These are phyloP conservation scores for Pollenia amentaria DNA, from an alignment of 2,888 invertebrate species.

Conservation along the genomic window DNA sequence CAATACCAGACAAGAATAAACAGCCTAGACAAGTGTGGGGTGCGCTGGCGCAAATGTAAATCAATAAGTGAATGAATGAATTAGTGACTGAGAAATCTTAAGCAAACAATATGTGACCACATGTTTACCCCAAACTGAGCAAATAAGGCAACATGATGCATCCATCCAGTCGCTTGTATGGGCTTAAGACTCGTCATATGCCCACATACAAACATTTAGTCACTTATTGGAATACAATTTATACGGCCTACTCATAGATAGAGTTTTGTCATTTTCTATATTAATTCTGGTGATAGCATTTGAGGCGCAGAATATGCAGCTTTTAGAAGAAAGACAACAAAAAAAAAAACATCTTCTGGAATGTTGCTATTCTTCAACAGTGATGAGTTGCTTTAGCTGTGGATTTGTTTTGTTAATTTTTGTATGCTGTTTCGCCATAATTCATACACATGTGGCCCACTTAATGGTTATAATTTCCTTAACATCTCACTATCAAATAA, in stretches of 20 bases:
- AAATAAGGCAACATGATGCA: conserved; percentile 69
- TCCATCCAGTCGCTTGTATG: conserved; percentile 57
- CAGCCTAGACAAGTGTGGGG: conserved; percentile 49
- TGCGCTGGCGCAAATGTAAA: conserved; percentile 64
- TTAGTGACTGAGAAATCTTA: conserved; percentile 57
- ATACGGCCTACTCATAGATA: conserved; percentile 33
- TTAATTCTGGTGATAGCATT: conserved; percentile 25
- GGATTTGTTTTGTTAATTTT: conserved; percentile 30
- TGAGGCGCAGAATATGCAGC: conserved; percentile 5
- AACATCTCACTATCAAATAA: conserved; percentile 68
- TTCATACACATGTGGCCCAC: conserved; percentile 76
- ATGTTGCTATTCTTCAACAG: conserved; percentile 46
- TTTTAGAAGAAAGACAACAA: conserved; percentile 26
- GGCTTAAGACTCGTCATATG: conserved; percentile 78
- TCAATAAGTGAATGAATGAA: conserved; percentile 60
- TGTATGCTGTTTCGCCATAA: conserved; percentile 41
- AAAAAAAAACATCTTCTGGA: conserved; percentile 46
- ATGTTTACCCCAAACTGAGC: conserved; percentile 71
- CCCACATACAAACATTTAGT: conserved; percentile 78
- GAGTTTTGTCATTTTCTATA: conserved; percentile 46
- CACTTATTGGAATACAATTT: not conserved
- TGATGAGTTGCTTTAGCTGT: conserved; percentile 41
- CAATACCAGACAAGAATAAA: not conserved
- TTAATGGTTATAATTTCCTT: conserved; percentile 75
- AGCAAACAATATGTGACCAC: conserved; percentile 32